Evolutionary conservation across 2,113 vertebrate species (phyloP).

Genomic region (Romanogobio albipinnatus): DNA sequence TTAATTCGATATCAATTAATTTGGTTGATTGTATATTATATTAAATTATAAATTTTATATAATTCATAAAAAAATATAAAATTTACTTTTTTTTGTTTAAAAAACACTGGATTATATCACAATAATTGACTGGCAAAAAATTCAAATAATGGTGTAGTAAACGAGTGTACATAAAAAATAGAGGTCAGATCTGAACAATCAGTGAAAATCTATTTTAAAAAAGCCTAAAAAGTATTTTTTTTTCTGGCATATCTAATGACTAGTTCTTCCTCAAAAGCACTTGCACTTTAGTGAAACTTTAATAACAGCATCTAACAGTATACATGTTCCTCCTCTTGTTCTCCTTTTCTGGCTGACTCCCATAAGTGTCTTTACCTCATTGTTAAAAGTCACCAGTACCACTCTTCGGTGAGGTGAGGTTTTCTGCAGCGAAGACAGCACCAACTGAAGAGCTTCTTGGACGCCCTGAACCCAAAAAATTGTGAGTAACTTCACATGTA

Average conservation of each 20-base stretch:
- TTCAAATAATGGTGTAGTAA: not conserved
- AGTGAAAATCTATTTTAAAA: not conserved
- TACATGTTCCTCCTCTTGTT: not conserved
- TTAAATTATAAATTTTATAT: not conserved
- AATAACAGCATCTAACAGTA: not conserved
- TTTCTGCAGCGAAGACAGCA: conserved; percentile 65
- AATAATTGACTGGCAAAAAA: not conserved
- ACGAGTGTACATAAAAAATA: not conserved
- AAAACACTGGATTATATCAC: not conserved
- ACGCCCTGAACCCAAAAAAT: conserved; percentile 63
- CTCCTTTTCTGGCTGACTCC: not conserved
- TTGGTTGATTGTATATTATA: too few species aligned
- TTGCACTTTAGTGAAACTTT: too few species aligned
- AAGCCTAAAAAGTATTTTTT: not conserved
- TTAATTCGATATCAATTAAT: too few species aligned
- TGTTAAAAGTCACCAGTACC: conserved; percentile 75
- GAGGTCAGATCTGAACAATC: not conserved
- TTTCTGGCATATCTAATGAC: too few species aligned
- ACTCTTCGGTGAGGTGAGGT: conserved; percentile 71
- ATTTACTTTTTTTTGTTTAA: not conserved
- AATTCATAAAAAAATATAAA: not conserved
- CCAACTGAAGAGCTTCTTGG: conserved; percentile 74
- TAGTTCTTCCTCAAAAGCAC: too few species aligned
- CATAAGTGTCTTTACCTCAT: conserved; percentile 65
- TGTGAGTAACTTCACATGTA: not conserved